A percentile compares a stretch with the other conserved stretches of the same genome.
phyloP scores from a whole-genome alignment of 92 coral and sea anemone genomes.

The Epizoanthus rinbou region DNA sequence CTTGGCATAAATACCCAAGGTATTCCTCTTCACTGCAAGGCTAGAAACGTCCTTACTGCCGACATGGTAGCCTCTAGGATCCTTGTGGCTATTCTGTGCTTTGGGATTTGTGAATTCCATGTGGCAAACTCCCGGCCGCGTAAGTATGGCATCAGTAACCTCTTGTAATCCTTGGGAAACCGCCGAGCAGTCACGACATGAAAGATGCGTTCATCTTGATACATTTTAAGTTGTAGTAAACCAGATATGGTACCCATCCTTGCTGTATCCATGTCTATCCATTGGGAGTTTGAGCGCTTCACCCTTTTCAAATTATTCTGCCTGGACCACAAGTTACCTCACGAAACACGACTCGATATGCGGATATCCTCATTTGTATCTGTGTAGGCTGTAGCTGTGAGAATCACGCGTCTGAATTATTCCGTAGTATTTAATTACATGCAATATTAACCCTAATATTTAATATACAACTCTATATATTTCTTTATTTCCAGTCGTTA shows the following conservation, averaged over 20 bases:
- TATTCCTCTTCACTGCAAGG: not conserved
- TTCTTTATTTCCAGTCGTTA: no score
- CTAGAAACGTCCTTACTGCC: not conserved
- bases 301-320: no score
- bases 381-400: no score
- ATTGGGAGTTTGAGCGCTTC: no score
- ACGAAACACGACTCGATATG: no score
- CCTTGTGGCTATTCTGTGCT: conserved; percentile 32
- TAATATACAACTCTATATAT: no score
- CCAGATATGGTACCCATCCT: not conserved
- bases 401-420: no score
- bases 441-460: no score
- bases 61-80: conserved; percentile 3
- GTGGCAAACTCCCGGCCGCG: conserved; percentile 16
- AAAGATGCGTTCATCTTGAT: conserved; percentile 20
- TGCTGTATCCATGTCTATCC: no score
- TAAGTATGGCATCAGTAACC: conserved; percentile 11
- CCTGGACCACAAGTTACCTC: no score
- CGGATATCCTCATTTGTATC: no score
- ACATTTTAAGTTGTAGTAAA: not conserved
- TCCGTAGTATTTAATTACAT: no score
- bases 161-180: conserved; percentile 15
- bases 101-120: conserved; percentile 17
- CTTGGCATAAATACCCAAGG: not conserved
- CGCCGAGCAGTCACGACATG: conserved; percentile 37